Evolutionary conservation across 2,888 invertebrate species (phyloP).

Genomic region (Drosophila siamana): DNA sequence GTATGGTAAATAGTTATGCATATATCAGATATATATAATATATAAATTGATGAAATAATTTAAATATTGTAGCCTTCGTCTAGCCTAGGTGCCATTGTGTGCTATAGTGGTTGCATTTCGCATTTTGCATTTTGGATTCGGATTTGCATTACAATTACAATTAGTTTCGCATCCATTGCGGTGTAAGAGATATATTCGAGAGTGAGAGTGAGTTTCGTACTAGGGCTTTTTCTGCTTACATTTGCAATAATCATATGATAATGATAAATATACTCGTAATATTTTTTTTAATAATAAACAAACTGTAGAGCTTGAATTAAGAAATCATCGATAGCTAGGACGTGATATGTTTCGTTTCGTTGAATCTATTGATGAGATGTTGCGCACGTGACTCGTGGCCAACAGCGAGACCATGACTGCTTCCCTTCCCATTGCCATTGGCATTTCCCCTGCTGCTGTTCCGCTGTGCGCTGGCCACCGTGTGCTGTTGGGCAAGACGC

Average conservation of each 20-base stretch:
- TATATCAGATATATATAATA: conserved; percentile 33
- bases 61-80: conserved; percentile 75
- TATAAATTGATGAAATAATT: conserved; percentile 76
- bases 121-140: conserved; percentile 51
- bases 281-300: conserved; percentile 31
- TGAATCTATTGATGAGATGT: conserved; percentile 73
- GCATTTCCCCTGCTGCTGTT: conserved; percentile 19
- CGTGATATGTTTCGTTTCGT: conserved; percentile 77
- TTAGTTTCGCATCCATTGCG: conserved; percentile 45
- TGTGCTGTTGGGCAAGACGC: conserved; percentile 84
- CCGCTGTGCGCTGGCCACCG: conserved; percentile 69
- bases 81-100: conserved; percentile 71
- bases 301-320: conserved; percentile 31
- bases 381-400: conserved; percentile 65
- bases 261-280: conserved; percentile 30
- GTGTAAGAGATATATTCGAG: conserved; percentile 57
- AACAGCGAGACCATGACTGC: conserved; percentile 19
- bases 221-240: conserved; percentile 45
- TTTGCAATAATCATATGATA: background rate
- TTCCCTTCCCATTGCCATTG: conserved; percentile 27
- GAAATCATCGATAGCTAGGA: conserved; percentile 63
- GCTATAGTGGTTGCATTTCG: conserved; percentile 32
- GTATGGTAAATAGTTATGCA: conserved; percentile 73
- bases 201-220: conserved; percentile 62
- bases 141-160: conserved; percentile 56